phyloP scores from a whole-genome alignment of 2,888 invertebrate species.

The Stenichneumon culpator region DNA sequence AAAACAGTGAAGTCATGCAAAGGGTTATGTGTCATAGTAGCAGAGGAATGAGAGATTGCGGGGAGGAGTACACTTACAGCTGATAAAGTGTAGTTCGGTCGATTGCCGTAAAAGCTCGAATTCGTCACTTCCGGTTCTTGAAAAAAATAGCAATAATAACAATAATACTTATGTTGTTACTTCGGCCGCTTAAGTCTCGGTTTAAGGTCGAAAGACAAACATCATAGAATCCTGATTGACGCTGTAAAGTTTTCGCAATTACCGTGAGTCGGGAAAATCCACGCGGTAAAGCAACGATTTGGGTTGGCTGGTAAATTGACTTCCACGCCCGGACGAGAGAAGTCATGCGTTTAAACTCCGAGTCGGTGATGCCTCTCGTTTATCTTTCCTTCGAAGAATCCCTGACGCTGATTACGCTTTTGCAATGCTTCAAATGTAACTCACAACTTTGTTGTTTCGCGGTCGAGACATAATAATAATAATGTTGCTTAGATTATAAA shows the following conservation, averaged over 20 bases:
- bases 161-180: not conserved
- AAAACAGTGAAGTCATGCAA: constrained; percentile 22
- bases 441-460: constrained; percentile 7
- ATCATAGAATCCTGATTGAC: not conserved
- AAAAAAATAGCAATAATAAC: not conserved
- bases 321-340: constrained; percentile 14
- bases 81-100: constrained; percentile 20
- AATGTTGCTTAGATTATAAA: constrained; percentile 7
- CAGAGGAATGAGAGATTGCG: constrained; percentile 30
- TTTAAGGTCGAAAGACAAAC: not conserved
- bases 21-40: constrained; percentile 61
- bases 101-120: not conserved
- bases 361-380: not conserved
- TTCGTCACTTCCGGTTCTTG: constrained; percentile 3
- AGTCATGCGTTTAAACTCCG: constrained; percentile 11
- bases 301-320: constrained; percentile 10
- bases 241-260: constrained; percentile 9
- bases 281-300: constrained; percentile 18
- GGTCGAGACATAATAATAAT: constrained; percentile 21
- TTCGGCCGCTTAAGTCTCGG: not conserved
- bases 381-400: constrained; percentile 13
- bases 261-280: constrained; percentile 15
- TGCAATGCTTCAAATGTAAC: constrained; percentile 11
- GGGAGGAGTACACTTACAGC: constrained; percentile 25
- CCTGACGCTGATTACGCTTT: constrained; percentile 33